A percentile compares a stretch with the other conserved stretches of the same genome.
Evolutionary conservation across 2,113 vertebrate species (phyloP).

Genomic region (Chionomys nivalis): DNA sequence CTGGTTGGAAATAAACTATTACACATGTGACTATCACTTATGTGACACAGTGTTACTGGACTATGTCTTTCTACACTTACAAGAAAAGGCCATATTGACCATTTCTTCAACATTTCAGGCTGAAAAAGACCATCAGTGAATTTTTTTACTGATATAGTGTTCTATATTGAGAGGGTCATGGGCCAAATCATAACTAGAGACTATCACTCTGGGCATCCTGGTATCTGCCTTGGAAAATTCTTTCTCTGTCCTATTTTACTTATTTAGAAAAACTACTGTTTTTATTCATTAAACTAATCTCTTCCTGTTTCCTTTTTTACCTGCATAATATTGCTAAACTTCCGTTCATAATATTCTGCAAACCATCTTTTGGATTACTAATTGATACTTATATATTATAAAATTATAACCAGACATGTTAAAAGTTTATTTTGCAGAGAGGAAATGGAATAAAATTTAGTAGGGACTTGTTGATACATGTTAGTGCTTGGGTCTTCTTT

Average conservation of each 20-base stretch:
- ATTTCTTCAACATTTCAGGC: conserved; percentile 14
- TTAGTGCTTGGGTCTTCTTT: not conserved
- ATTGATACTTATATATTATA: not conserved
- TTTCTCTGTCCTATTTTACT: conserved; percentile 22
- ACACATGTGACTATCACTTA: conserved; percentile 36
- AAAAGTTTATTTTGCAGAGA: not conserved
- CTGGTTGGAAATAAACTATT: conserved; percentile 38
- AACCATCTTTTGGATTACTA: not conserved
- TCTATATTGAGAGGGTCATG: not conserved
- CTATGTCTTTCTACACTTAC: not conserved
- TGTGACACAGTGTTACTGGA: conserved; percentile 32
- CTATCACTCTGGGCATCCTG: not conserved
- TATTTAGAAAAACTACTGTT: not conserved
- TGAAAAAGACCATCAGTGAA: not conserved
- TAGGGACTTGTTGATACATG: not conserved
- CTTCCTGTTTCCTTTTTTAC: not conserved
- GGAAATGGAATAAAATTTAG: not conserved
- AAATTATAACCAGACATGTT: not conserved
- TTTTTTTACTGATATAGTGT: not conserved
- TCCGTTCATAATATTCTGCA: not conserved
- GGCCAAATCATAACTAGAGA: not conserved
- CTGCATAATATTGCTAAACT: not conserved
- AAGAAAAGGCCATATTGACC: not conserved
- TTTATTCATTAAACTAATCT: not conserved
- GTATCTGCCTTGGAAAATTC: not conserved